Percentiles rank a stretch among this genome's conserved stretches.
phyloP scores from a whole-genome alignment of 2,888 invertebrate genomes.

The Mechanitis mazaeus region DNA sequence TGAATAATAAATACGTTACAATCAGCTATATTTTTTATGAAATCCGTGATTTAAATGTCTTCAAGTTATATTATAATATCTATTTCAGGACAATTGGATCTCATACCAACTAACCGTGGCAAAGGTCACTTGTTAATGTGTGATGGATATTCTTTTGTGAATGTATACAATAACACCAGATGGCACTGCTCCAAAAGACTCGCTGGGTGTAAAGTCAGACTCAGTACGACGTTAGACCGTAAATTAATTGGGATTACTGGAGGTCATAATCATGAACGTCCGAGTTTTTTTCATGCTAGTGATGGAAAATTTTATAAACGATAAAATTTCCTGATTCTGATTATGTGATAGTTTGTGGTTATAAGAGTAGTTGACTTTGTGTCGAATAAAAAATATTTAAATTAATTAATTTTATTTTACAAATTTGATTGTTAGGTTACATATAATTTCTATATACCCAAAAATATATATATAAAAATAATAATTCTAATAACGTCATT shows the following conservation, averaged over 20 bases:
- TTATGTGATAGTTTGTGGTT: no score
- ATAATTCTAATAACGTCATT: no score
- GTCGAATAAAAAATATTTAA: no score
- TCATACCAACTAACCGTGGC: conserved; percentile 20
- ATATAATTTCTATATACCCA: no score
- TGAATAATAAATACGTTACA: no score
- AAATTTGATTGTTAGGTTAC: no score
- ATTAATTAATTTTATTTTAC: no score
- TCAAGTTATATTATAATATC: no score
- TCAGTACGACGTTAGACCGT: conserved; percentile 13
- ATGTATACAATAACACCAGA: conserved; percentile 35
- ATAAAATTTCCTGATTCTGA: neutral
- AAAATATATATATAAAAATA: no score
- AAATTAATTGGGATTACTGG: conserved; percentile 27
- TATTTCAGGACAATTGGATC: conserved; percentile 12
- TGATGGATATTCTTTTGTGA: conserved; percentile 29
- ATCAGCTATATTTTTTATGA: no score
- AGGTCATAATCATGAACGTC: conserved; percentile 32
- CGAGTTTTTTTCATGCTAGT: conserved; percentile 24
- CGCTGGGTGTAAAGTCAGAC: conserved; percentile 17
- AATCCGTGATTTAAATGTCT: no score
- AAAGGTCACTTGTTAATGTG: conserved; percentile 16
- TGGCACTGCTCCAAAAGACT: conserved; percentile 31
- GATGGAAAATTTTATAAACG: conserved; percentile 28
- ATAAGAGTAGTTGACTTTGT: no score